Evolutionary conservation across 2,797 vertebrate species (phyloP).

Genomic region (Synanceia verrucosa): DNA sequence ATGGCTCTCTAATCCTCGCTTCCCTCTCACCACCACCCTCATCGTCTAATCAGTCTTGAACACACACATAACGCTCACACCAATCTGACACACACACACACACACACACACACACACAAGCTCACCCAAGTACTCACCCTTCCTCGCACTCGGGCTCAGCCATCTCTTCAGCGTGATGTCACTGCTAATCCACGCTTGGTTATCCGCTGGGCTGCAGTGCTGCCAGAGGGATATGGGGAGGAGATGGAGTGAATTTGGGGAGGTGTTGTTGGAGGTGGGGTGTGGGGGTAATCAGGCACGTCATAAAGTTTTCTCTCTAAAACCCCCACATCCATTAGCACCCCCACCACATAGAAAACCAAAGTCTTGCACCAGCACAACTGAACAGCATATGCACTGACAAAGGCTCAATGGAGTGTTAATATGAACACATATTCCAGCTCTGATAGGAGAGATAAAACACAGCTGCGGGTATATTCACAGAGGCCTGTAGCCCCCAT

Average conservation of each 20-base stretch:
- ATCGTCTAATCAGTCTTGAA: slow-evolving; percentile 88
- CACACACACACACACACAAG: slow-evolving; percentile 71
- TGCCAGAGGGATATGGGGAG: slow-evolving; percentile 68
- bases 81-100: slow-evolving; percentile 73
- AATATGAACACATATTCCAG: slow-evolving; percentile 48
- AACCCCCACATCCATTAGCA: slow-evolving; percentile 53
- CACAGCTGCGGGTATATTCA: slow-evolving; percentile 40
- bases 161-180: slow-evolving; percentile 84
- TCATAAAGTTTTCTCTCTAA: slow-evolving; percentile 67
- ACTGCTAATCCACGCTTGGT: slow-evolving; percentile 87
- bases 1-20: slow-evolving; percentile 85
- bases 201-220: slow-evolving; percentile 77
- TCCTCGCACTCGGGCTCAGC: slow-evolving; percentile 76
- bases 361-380: slow-evolving; percentile 24
- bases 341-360: slow-evolving; percentile 21
- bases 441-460: slow-evolving; percentile 64
- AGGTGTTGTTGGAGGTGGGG: neutral
- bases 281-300: slow-evolving; percentile 58
- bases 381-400: slow-evolving; percentile 32
- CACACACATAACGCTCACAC: slow-evolving; percentile 75
- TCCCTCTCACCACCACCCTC: slow-evolving; percentile 81
- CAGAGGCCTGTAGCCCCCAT: slow-evolving; percentile 42
- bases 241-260: slow-evolving; percentile 64
- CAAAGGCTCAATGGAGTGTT: slow-evolving; percentile 44
- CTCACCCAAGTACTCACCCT: slow-evolving; percentile 70